Evolutionary conservation across 2,113 vertebrate species (phyloP).

Genomic region (Grammomys dolichurus): DNA sequence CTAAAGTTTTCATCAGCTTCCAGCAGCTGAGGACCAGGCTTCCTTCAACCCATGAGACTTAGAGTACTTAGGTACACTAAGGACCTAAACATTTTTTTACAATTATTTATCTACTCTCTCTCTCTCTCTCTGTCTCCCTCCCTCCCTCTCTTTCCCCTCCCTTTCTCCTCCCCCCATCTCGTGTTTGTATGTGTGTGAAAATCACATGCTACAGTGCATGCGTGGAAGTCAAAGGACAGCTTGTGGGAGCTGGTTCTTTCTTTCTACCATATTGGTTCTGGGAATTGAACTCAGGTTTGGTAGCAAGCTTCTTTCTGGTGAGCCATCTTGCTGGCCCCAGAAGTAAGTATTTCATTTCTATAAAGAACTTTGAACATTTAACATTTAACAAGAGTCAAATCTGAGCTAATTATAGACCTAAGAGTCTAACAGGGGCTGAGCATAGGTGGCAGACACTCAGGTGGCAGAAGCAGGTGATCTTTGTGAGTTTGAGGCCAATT

Average conservation of each 20-base stretch:
- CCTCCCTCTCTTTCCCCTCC: no score
- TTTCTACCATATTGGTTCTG: not conserved
- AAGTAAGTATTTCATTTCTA: not conserved
- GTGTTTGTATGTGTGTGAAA: not conserved
- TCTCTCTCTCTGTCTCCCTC: not conserved
- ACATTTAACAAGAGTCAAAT: not conserved
- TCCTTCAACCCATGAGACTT: not conserved
- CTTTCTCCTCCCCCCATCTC: no score
- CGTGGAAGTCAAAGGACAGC: not conserved
- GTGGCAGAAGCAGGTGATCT: not conserved
- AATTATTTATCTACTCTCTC: not conserved
- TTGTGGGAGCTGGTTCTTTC: not conserved
- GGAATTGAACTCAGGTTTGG: not conserved
- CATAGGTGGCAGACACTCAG: not conserved
- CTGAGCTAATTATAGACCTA: not conserved
- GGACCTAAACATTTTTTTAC: not conserved
- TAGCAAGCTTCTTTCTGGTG: not conserved
- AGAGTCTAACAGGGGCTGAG: not conserved
- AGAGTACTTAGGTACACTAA: not conserved
- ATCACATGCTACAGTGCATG: not conserved
- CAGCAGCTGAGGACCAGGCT: not conserved
- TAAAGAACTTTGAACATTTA: constrained; percentile 20
- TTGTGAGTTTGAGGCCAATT: not conserved
- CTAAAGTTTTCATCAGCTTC: not conserved
- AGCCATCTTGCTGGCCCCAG: no score